Conservation (phyloP, 2,888 invertebrate genomes). For the Iselma pallidipennis region DNA sequence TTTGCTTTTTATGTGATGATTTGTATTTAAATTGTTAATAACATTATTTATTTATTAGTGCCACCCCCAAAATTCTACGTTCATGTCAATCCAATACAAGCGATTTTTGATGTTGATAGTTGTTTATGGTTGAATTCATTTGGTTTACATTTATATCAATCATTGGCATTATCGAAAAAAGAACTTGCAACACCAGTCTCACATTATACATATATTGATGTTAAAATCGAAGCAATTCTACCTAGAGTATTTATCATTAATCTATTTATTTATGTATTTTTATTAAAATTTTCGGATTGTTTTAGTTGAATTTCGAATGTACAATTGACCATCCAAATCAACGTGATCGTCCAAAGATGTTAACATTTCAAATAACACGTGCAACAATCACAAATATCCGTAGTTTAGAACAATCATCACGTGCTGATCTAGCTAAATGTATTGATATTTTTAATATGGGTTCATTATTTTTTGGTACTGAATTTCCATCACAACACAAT, state of each 20-base stretch:
- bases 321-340: constrained; percentile 76
- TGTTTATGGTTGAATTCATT: constrained; percentile 95
- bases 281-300: constrained; percentile 7
- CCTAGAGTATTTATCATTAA: constrained; percentile 70
- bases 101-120: constrained; percentile 86
- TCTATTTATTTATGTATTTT: neutral
- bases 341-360: constrained; percentile 83
- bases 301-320: constrained; percentile 77
- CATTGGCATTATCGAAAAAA: constrained; percentile 62
- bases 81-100: constrained; percentile 86
- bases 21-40: neutral
- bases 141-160: constrained; percentile 81
- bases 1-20: constrained; percentile 25
- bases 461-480: constrained; percentile 73
- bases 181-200: constrained; percentile 43
- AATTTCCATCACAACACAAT: constrained; percentile 71
- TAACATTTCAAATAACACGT: constrained; percentile 83
- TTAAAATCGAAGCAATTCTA: constrained; percentile 90
- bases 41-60: constrained; percentile 61
- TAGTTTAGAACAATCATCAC: constrained; percentile 67
- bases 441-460: constrained; percentile 77
- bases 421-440: constrained; percentile 79
- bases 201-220: constrained; percentile 73
- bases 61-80: constrained; percentile 92
- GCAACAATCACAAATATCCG: constrained; percentile 73